Evolutionary conservation across 2,888 invertebrate species (phyloP).

Genomic region (Steinernema carpocapsae): DNA sequence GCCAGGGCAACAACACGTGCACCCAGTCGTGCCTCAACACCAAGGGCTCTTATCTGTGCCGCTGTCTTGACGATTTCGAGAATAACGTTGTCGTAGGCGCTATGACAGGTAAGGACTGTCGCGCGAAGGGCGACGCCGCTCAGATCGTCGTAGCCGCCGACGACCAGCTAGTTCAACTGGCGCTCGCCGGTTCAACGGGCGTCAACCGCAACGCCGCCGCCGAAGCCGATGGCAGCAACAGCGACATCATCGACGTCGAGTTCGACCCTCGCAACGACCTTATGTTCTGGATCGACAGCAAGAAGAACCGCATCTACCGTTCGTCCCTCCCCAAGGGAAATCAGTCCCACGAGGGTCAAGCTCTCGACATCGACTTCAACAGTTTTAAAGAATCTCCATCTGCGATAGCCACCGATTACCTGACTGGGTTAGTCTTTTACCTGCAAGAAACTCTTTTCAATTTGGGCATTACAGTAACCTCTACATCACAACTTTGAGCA

Average conservation of each 20-base stretch:
- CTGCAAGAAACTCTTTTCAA: constrained; percentile 4
- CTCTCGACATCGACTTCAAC: constrained; percentile 63
- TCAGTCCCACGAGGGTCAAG: constrained; percentile 67
- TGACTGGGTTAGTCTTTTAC: constrained; percentile 75
- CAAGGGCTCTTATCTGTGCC: constrained; percentile 86
- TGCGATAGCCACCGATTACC: constrained; percentile 89
- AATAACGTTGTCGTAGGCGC: constrained; percentile 68
- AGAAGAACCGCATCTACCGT: constrained; percentile 42
- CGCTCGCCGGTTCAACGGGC: constrained; percentile 55
- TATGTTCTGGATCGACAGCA: constrained; percentile 79
- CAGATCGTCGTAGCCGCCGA: constrained; percentile 63
- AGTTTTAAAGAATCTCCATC: constrained; percentile 75
- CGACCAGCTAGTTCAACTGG: constrained; percentile 60
- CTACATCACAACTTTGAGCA: constrained; percentile 57
- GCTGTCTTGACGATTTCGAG: constrained; percentile 75
- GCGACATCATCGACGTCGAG: constrained; percentile 87
- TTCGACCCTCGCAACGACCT: constrained; percentile 74
- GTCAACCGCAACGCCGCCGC: constrained; percentile 65
- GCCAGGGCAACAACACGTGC: constrained; percentile 79
- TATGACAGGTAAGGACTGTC: constrained; percentile 68
- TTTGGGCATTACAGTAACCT: constrained; percentile 53
- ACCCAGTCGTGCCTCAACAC: constrained; percentile 90
- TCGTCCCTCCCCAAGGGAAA: constrained; percentile 65
- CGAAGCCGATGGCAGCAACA: constrained; percentile 70
- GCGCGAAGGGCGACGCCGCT: constrained; percentile 63